These are phyloP conservation scores for Centroberyx gerrardi DNA, from an alignment of 2,797 vertebrate genomes.

Conservation along the genomic window DNA sequence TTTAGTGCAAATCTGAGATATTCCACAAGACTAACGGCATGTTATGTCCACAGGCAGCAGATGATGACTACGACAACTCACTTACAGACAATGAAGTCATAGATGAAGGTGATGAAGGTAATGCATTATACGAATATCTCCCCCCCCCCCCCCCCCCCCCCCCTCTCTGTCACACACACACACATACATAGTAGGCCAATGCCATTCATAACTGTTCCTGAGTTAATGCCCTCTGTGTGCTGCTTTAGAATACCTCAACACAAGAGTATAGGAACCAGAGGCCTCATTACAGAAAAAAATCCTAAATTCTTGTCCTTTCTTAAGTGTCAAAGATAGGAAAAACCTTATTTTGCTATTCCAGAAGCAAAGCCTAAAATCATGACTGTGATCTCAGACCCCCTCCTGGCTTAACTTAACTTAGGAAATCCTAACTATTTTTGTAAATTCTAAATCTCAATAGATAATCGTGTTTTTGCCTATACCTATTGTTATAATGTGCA, in stretches of 20 bases:
- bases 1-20: neutral
- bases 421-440: no score
- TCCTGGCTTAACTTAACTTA: no score
- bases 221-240: neutral
- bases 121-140: neutral
- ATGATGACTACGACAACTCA: conserved; percentile 46
- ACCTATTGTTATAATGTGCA: no score
- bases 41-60: conserved; percentile 61
- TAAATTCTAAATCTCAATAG: no score
- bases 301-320: no score
- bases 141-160: neutral
- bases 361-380: no score
- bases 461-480: no score
- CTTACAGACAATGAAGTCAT: conserved; percentile 70
- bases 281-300: no score
- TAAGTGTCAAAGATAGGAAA: no score
- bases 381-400: no score
- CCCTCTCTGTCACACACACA: neutral
- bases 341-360: no score
- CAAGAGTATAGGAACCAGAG: neutral
- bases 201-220: neutral
- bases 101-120: conserved; percentile 84
- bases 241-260: neutral
- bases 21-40: neutral
- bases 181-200: neutral